These are phyloP conservation scores for Metellina segmentata DNA, from an alignment of 2,888 invertebrate genomes.

Conservation along the genomic window DNA sequence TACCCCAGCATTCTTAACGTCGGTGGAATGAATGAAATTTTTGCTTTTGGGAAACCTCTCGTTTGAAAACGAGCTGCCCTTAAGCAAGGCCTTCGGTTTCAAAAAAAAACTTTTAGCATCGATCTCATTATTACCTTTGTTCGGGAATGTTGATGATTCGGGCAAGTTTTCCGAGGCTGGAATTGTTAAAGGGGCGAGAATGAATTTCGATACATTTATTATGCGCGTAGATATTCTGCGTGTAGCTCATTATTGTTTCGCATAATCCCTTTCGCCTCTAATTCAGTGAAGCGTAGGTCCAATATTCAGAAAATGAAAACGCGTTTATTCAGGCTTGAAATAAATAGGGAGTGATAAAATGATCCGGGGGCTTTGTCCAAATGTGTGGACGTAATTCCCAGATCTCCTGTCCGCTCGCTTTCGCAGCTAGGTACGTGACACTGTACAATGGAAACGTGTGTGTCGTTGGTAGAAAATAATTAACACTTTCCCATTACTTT, in stretches of 20 bases:
- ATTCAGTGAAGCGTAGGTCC: constrained; percentile 59
- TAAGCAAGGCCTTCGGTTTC: neutral
- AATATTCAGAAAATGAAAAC: constrained; percentile 72
- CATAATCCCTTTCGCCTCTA: constrained; percentile 67
- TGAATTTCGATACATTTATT: constrained; percentile 64
- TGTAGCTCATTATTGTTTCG: constrained; percentile 70
- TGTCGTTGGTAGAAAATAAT: no score
- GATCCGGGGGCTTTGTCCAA: constrained; percentile 40
- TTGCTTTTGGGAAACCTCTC: constrained; percentile 30
- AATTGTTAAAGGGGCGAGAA: constrained; percentile 30
- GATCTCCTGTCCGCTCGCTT: neutral
- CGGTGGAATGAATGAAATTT: constrained; percentile 5
- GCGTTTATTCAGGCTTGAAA: constrained; percentile 72
- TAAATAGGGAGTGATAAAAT: constrained; percentile 72
- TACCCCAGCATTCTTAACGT: neutral
- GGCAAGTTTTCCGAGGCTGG: constrained; percentile 28
- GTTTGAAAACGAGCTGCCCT: constrained; percentile 24
- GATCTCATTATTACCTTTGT: constrained; percentile 68
- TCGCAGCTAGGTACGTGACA: no score
- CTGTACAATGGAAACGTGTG: no score
- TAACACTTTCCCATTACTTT: no score
- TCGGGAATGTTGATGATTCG: constrained; percentile 42
- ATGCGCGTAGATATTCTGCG: constrained; percentile 20
- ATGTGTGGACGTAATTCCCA: neutral
- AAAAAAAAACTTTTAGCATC: constrained; percentile 42